Conservation (phyloP, 2,113 vertebrate genomes). For the cattle (Bos taurus) region ARS-UCD2.0 NC_037354.1:17006501-17007000, state of each 20-base stretch:
- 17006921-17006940: neutral
- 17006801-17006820: neutral
- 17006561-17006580: neutral
- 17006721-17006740: neutral
- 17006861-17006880: neutral
- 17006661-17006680: neutral
- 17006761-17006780: neutral
- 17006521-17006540: neutral
- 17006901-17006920: neutral
- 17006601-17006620: slow-evolving; percentile 36
- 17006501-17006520: neutral
- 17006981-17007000: neutral
- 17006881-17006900: neutral
- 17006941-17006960: neutral
- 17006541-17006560: neutral
- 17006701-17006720: neutral
- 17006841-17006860: neutral
- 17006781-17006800: neutral
- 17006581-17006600: neutral
- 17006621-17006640: neutral
- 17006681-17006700: neutral
- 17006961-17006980: neutral
- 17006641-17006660: neutral
- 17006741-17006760: neutral
- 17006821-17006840: neutral